Percentiles rank a stretch among this genome's conserved stretches.
Conservation (phyloP, 2,113 vertebrate genomes). For the Plecotus auritus region DNA sequence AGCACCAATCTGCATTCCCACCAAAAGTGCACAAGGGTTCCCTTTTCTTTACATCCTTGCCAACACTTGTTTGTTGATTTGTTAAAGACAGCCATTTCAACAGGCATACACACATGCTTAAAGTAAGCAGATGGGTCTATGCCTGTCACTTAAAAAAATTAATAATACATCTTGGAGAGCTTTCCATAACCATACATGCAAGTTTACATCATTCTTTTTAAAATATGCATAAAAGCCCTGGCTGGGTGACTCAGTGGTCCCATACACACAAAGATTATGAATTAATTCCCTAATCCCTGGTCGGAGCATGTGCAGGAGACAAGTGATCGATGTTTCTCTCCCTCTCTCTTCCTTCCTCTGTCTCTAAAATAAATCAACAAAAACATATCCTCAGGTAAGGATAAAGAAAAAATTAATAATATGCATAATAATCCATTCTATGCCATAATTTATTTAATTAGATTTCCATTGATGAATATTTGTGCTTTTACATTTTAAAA, state of each 20-base stretch:
- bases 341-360: background rate
- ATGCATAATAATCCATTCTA: background rate
- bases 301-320: background rate
- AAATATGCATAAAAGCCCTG: background rate
- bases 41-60: background rate
- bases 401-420: background rate
- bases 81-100: background rate
- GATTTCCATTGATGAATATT: background rate
- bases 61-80: background rate
- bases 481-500: background rate
- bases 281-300: background rate
- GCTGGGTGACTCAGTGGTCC: background rate
- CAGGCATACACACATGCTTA: background rate
- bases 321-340: background rate
- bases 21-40: background rate
- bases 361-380: background rate
- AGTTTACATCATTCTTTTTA: slow-evolving; percentile 13
- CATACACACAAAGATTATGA: background rate
- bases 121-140: slow-evolving; percentile 28
- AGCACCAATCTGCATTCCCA: background rate
- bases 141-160: slow-evolving; percentile 11
- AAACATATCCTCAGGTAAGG: background rate
- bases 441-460: slow-evolving; percentile 7
- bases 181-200: slow-evolving; percentile 4
- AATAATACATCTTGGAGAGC: background rate